A percentile compares a stretch with the other conserved stretches of the same genome.
Conservation (phyloP, 92 coral and sea anemone genomes). For the Porites rus region DNA sequence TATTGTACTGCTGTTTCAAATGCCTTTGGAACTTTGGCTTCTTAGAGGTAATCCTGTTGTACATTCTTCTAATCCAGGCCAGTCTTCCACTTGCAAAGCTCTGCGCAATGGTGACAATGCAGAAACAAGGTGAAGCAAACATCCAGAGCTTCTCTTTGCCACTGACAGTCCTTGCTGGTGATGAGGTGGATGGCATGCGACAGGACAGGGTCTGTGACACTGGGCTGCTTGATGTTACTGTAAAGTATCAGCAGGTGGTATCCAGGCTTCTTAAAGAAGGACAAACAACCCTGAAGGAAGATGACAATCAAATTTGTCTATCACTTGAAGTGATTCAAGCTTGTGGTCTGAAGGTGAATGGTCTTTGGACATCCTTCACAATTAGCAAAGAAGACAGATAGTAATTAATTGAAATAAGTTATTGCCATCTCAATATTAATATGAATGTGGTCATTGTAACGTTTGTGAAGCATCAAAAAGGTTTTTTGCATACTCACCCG, state of each 20-base stretch:
- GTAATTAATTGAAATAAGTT: no score
- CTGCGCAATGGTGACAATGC: constrained; percentile 99
- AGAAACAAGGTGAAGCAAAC: constrained; percentile 85
- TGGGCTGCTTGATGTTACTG: constrained; percentile 83
- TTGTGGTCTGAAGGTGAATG: constrained; percentile 94
- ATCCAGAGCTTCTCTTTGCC: constrained; percentile 93
- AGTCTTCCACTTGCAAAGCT: constrained; percentile 93
- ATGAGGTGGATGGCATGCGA: constrained; percentile 55
- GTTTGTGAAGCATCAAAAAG: no score
- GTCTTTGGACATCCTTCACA: background rate
- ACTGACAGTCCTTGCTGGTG: constrained; percentile 76
- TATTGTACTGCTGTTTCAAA: no score
- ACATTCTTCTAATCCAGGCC: constrained; percentile 56
- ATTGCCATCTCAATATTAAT: no score
- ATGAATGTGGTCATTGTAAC: no score
- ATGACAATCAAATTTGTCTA: constrained; percentile 77
- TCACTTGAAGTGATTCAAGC: constrained; percentile 81
- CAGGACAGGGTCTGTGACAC: constrained; percentile 63
- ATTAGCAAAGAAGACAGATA: no score
- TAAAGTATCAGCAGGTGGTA: constrained; percentile 80
- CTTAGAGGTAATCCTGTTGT: background rate
- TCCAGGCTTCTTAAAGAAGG: background rate
- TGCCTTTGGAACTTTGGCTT: no score
- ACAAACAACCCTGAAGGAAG: constrained; percentile 27
- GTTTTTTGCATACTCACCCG: no score